A percentile compares a stretch with the other conserved stretches of the same genome.
Conservation (phyloP, 1,140 invertebrate species). For the Anoplophora glabripennis region DNA sequence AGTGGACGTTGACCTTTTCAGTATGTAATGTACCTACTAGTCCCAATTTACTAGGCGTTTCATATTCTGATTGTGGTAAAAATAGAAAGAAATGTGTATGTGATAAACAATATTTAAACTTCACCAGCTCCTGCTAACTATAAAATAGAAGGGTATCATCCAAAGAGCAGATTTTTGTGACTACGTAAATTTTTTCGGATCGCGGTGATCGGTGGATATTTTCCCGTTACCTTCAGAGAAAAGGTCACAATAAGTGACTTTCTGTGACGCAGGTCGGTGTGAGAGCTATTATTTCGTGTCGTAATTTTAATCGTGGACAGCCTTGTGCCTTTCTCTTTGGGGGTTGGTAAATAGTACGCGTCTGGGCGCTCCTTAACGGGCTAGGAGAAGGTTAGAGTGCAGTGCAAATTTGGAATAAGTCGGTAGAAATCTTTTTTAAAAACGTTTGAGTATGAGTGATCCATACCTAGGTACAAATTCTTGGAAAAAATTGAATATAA, state of each 20-base stretch:
- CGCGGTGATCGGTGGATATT: neutral
- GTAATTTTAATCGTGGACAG: neutral
- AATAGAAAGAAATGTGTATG: neutral
- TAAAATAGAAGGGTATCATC: neutral
- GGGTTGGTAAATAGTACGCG: neutral
- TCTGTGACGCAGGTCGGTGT: constrained; percentile 1
- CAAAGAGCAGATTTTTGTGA: neutral
- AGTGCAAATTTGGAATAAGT: no score
- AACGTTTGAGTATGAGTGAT: no score
- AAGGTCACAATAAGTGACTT: constrained; percentile 10
- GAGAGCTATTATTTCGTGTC: constrained; percentile 13
- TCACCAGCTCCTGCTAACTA: neutral
- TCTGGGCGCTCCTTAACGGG: no score
- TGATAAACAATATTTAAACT: neutral
- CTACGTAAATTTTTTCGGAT: neutral
- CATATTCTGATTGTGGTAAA: no score
- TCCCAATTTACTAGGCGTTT: no score
- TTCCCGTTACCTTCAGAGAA: constrained; percentile 6
- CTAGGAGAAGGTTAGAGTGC: no score
- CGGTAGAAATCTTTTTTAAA: no score
- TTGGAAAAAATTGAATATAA: no score
- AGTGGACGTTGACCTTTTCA: no score
- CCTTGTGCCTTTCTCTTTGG: constrained; percentile 14
- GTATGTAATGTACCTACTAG: no score
- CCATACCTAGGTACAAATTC: no score